phyloP scores from a whole-genome alignment of 2,888 invertebrate species.

The Drosophila kambysellisi region DNA sequence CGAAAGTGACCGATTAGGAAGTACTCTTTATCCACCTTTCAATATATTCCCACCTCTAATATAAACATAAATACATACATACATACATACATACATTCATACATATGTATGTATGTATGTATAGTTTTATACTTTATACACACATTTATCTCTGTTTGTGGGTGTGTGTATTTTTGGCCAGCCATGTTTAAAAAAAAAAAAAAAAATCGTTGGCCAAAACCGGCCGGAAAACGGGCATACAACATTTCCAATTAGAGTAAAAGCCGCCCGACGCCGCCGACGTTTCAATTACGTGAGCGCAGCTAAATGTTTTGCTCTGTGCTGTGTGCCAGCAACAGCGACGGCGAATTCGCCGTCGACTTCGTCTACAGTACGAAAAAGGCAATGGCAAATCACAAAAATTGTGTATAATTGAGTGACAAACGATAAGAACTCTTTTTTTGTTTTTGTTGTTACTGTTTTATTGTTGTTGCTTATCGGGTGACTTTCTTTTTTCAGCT shows the following conservation, averaged over 20 bases:
- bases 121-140: neutral
- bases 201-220: constrained; percentile 63
- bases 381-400: constrained; percentile 56
- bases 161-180: constrained; percentile 67
- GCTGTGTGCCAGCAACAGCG: constrained; percentile 9
- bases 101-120: too few species aligned
- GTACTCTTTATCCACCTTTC: neutral
- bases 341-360: constrained; percentile 9
- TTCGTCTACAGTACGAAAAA: constrained; percentile 41
- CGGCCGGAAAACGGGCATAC: constrained; percentile 73
- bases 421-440: constrained; percentile 65
- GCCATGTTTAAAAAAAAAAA: constrained; percentile 51
- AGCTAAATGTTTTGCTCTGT: constrained; percentile 30
- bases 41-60: neutral
- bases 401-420: constrained; percentile 71
- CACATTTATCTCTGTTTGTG: constrained; percentile 14
- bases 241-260: constrained; percentile 80
- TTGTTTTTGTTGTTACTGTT: constrained; percentile 9
- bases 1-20: neutral
- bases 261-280: constrained; percentile 44
- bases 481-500: constrained; percentile 4
- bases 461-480: constrained; percentile 14
- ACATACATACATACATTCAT: too few species aligned
- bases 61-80: neutral
- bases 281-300: constrained; percentile 74